Evolutionary conservation across 2,113 vertebrate species (phyloP).

Genomic region (Ploceus nigricollis): DNA sequence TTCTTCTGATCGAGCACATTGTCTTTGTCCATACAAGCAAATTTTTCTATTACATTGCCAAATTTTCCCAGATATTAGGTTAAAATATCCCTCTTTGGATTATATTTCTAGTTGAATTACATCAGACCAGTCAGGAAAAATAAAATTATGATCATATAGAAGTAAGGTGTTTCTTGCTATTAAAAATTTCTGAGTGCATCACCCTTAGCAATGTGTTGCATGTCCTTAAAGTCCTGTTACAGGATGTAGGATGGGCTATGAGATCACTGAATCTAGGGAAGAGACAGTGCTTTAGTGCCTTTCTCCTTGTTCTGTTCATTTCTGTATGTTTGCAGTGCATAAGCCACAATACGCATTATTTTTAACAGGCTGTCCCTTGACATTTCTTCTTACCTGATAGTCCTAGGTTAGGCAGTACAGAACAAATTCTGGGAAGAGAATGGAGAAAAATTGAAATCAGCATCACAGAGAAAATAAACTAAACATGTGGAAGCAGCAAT

Average conservation of each 20-base stretch:
- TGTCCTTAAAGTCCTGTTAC: not conserved
- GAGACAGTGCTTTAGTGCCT: not conserved
- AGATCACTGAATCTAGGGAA: not conserved
- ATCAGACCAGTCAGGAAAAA: not conserved
- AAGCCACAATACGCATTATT: not conserved
- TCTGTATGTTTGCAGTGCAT: not conserved
- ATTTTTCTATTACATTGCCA: not conserved
- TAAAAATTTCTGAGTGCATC: not conserved
- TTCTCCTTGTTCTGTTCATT: not conserved
- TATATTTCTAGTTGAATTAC: not conserved
- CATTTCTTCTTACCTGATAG: not conserved
- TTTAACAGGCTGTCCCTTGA: not conserved
- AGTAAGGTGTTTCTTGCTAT: not conserved
- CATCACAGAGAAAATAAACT: not conserved
- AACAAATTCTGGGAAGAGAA: not conserved
- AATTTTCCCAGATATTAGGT: not conserved
- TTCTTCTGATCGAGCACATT: not conserved
- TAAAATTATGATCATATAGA: not conserved
- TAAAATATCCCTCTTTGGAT: not conserved
- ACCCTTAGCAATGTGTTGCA: not conserved
- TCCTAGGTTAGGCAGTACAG: not conserved
- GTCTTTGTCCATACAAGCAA: not conserved
- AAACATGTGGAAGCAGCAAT: fast-evolving
- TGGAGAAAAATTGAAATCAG: not conserved
- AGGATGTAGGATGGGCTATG: not conserved